Conservation (phyloP, 2,888 invertebrate species). For the Drosophila mettleri region DNA sequence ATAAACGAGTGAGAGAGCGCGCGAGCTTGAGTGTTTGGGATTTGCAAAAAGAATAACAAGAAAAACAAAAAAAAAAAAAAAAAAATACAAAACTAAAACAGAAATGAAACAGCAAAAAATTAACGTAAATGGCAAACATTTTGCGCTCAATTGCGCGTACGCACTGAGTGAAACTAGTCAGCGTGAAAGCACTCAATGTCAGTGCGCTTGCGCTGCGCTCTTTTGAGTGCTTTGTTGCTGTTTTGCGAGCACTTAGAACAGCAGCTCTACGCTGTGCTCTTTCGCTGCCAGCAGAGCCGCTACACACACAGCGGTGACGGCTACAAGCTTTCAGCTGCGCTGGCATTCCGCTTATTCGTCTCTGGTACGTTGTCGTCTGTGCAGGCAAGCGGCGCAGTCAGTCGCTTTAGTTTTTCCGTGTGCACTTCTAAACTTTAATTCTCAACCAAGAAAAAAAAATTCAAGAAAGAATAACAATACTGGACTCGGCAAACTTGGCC, state of each 20-base stretch:
- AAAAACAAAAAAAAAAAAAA: background rate
- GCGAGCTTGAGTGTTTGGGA: constrained; percentile 30
- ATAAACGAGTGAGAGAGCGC: constrained; percentile 45
- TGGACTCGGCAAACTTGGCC: constrained; percentile 44
- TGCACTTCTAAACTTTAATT: constrained; percentile 62
- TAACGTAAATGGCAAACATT: constrained; percentile 14
- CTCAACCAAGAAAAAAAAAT: constrained; percentile 13
- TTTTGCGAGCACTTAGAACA: constrained; percentile 34
- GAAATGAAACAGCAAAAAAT: background rate
- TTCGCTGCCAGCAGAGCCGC: constrained; percentile 24
- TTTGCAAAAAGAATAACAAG: constrained; percentile 11
- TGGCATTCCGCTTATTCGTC: constrained; percentile 68
- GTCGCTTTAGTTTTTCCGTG: constrained; percentile 68
- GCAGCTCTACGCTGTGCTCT: constrained; percentile 8
- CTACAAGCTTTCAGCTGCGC: constrained; percentile 67
- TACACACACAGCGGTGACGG: constrained; percentile 21
- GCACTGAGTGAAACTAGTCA: constrained; percentile 32
- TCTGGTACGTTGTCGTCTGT: constrained; percentile 67
- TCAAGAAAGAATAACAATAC: constrained; percentile 10
- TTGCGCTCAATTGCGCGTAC: constrained; percentile 34
- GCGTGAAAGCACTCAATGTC: constrained; percentile 45
- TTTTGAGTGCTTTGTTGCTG: constrained; percentile 11
- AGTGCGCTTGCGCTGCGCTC: constrained; percentile 60
- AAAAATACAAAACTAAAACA: background rate
- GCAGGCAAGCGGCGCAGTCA: constrained; percentile 63